Evolutionary conservation across 2,113 vertebrate species (phyloP).

Genomic region (Motacilla alba): DNA sequence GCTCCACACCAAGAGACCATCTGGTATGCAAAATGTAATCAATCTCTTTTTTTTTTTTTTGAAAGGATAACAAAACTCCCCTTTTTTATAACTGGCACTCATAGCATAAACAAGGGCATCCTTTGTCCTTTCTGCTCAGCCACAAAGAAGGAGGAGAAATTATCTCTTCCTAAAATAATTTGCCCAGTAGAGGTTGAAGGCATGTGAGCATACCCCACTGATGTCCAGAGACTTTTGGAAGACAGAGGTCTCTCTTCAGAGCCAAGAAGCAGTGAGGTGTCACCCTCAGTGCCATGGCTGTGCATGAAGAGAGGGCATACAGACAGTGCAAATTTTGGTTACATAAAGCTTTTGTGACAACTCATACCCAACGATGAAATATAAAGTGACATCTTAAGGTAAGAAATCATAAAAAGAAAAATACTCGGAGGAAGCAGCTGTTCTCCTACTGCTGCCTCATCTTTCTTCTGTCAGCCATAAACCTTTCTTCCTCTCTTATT

Average conservation of each 20-base stretch:
- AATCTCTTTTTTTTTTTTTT: background rate
- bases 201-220: background rate
- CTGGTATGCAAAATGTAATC: slow-evolving; percentile 33
- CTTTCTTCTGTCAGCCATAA: background rate
- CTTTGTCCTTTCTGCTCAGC: background rate
- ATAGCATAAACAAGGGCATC: background rate
- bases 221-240: slow-evolving; percentile 8
- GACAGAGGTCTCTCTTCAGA: background rate
- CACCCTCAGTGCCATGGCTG: background rate
- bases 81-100: background rate
- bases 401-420: slow-evolving; percentile 32
- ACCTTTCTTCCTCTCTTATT: slow-evolving; percentile 2
- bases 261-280: background rate
- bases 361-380: background rate
- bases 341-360: slow-evolving; percentile 48
- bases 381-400: slow-evolving; percentile 23
- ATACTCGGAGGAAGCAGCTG: slow-evolving; percentile 14
- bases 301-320: background rate
- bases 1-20: slow-evolving; percentile 46
- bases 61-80: background rate
- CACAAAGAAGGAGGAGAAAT: background rate
- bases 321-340: background rate
- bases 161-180: slow-evolving; percentile 10
- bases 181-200: background rate
- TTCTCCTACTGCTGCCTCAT: slow-evolving; percentile 24